Evolutionary conservation across 35 echinoderm and acorn worm genomes (phyloP), one percentile per base, ranked within the genome.

Genomic region (Heliocidaris erythrogramma): DNA sequence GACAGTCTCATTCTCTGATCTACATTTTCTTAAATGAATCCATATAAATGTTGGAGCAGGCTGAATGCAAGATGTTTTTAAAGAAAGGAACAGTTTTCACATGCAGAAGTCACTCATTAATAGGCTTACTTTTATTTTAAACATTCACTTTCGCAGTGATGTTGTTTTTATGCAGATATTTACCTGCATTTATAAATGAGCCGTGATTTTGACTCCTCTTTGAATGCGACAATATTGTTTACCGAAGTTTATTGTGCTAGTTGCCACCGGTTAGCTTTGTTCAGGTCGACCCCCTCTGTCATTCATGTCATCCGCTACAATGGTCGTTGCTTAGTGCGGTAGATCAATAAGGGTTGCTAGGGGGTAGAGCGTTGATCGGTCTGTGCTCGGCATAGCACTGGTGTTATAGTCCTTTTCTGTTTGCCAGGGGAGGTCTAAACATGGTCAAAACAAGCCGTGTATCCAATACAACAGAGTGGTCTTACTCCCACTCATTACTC

Each of bases 301-400:
- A 89, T 89, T 89, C 30, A 89, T 32, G 31, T 21, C 31, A 7
- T 86, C 13, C 21, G 85, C 21, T 86, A 89, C 87, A 89, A 89
- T 89, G 87, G 87, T 16, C 17, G 87, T 89, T 89, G 87, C 87
- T 48, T 47, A 13, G 87, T 47, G 47, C 87, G 14, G 12, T 13
- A 89, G 47, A 89, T 89, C 87, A 89, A 89, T 89, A 89, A n/a
- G 87, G 32, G 87, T 89, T 89, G 47, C 87, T n/a, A 89, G 47
- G 87, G 87, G 87, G 12, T 48, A 88, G 17, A 78, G 65, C 21
- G 27, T 21, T 78, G 65, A 78, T 89, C 87, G 87, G 31, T 32
- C 47, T 47, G 30, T 89, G 87, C 18, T 47, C 30, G 87, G 30
- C n/a, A n/a, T 32, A 31, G 47, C 31, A 11, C 87, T 32, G 87